Percentiles rank a stretch among this genome's conserved stretches.
Conservation (phyloP, 2,888 invertebrate genomes). For the Octonoba sinensis region DNA sequence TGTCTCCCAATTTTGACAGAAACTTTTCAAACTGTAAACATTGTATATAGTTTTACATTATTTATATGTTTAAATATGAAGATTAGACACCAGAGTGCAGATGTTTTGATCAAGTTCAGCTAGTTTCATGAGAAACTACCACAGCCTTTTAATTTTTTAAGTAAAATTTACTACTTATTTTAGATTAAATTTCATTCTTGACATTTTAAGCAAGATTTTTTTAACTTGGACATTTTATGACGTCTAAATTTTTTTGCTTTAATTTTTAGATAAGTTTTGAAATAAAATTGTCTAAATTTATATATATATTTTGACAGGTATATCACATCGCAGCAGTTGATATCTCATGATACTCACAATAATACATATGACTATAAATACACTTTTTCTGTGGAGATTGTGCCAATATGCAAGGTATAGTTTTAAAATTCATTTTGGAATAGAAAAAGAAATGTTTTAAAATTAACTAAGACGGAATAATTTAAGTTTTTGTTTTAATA, state of each 20-base stretch:
- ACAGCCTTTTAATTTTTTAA: background rate
- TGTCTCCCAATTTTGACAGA: too few species aligned
- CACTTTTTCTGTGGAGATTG: constrained; percentile 91
- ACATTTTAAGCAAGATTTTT: too few species aligned
- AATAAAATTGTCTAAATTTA: background rate
- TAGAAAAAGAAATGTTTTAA: background rate
- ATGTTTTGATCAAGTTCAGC: too few species aligned
- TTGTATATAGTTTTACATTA: too few species aligned
- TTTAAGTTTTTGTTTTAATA: background rate
- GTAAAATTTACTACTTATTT: too few species aligned
- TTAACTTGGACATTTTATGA: background rate
- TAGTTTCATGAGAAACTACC: too few species aligned
- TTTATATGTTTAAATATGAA: too few species aligned
- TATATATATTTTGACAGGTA: constrained; percentile 24
- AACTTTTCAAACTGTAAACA: too few species aligned
- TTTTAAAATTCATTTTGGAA: background rate
- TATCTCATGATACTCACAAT: constrained; percentile 97
- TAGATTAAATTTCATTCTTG: too few species aligned
- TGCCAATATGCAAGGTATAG: constrained; percentile 94
- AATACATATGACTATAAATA: constrained; percentile 97
- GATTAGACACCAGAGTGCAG: too few species aligned
- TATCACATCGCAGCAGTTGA: constrained; percentile 85
- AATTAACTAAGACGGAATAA: background rate
- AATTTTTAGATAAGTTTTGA: background rate
- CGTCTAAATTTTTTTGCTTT: background rate